Base-by-base conservation (phyloP, 2,797 vertebrate species). In the Paratrypauchen microcephalus region DNA sequence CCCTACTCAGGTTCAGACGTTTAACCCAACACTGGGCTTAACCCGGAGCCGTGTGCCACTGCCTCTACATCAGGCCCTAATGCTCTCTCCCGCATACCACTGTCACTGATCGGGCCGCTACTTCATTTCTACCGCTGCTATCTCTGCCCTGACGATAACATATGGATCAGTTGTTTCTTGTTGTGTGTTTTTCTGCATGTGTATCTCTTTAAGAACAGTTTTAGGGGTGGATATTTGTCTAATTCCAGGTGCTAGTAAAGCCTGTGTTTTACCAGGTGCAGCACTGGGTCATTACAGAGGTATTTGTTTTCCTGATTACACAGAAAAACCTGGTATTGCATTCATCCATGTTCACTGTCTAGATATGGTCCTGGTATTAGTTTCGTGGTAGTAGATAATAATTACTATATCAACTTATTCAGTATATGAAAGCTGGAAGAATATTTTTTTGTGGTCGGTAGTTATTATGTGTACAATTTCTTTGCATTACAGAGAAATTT, bases 221-320 rank as follows among this genome's bases (percentile, higher is more conserved):
- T 83, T 77, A 69, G 30, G n/a, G 21, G 69, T 72, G 80, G 79
- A 86, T 89, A 90, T 92, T 87, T 88, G 79, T 89, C 86, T 92
- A 88, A 91, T 91, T 93, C 87, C 90, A 94, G 90, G 92, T 93
- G 92, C 77, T 82, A 76, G 83, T 75, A 82, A 88, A 86, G 73
- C 86, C 86, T 88, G 82, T 92, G 90, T 93, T 93, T 92, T 91
- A 92, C 91, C 92, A 93, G 93, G 92, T 93, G 93, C 86, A 82
- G 65, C 75, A 74, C 85, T 80, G 75, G 87, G 90, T 92, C 91
- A 93, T 93, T 92, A 91, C 86, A 79, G 71, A 90, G 87, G 83
- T 93, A 93, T 94, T 94, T 94, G 91, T 92, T 93, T 93, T 94
- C 79, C 86, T 88, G 92, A 92, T 93, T 89, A 89, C 86, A 87